A percentile compares a stretch with the other conserved stretches of the same genome.
Evolutionary conservation across 2,888 invertebrate genomes (phyloP).

Genomic region (Drosophila borealis): DNA sequence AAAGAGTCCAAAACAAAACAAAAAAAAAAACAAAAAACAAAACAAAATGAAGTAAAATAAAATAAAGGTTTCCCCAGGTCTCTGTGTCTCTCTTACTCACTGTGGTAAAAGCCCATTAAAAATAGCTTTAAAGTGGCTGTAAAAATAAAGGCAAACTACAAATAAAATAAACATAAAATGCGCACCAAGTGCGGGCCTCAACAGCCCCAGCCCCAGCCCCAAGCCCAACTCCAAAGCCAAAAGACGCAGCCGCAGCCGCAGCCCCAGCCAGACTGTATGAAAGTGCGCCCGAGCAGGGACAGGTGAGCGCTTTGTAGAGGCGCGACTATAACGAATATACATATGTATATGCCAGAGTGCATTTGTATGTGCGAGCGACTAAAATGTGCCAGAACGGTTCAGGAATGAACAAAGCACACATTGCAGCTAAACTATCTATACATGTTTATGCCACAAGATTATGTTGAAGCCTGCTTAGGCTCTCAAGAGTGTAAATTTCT

Average conservation of each 20-base stretch:
- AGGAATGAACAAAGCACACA: not conserved
- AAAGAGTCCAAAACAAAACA: conserved; percentile 8
- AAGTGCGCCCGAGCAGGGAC: conserved; percentile 7
- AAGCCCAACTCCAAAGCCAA: conserved; percentile 1
- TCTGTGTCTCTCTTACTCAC: conserved; percentile 16
- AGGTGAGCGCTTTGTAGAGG: conserved; percentile 9
- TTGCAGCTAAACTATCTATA: too few species aligned
- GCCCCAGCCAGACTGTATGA: not conserved
- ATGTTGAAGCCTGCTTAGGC: too few species aligned
- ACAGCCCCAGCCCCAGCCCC: conserved; percentile 3
- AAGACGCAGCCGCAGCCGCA: not conserved
- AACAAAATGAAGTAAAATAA: conserved; percentile 24
- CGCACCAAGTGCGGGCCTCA: conserved; percentile 74
- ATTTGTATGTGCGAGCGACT: too few species aligned
- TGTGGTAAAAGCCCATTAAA: conserved; percentile 75
- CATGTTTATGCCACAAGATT: too few species aligned
- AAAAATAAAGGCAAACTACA: conserved; percentile 74
- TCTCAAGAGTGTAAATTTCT: not conserved
- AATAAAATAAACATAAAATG: conserved; percentile 76
- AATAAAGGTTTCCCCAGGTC: conserved; percentile 30
- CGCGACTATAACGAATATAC: not conserved
- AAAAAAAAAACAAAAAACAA: conserved; percentile 24
- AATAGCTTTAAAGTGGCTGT: conserved; percentile 75
- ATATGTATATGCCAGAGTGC: not conserved
- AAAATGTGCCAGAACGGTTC: not conserved